Evolutionary conservation across 2,888 invertebrate genomes (phyloP).

Genomic region (Heliconius cydno): DNA sequence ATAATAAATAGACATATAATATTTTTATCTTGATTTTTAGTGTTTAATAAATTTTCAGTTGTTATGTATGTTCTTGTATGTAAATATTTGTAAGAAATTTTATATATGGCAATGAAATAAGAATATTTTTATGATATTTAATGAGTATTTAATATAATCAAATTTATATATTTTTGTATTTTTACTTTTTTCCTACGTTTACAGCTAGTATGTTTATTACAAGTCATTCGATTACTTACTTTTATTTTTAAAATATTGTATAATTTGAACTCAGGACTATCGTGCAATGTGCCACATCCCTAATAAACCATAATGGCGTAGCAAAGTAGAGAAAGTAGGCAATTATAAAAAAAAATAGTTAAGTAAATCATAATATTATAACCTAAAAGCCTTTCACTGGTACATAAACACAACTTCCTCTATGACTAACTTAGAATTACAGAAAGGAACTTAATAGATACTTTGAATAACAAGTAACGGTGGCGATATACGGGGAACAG

Average conservation of each 20-base stretch:
- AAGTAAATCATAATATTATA: not conserved
- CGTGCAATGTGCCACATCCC: not conserved
- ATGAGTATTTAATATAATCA: no score
- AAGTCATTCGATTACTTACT: not conserved
- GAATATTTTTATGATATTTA: no score
- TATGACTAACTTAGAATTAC: slow-evolving; percentile 19
- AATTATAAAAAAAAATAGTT: not conserved
- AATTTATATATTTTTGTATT: no score
- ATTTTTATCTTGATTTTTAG: no score
- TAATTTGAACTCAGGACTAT: not conserved
- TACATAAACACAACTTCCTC: slow-evolving; percentile 27
- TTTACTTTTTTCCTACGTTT: no score
- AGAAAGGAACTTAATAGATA: slow-evolving; percentile 30
- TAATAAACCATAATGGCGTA: not conserved
- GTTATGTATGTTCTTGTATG: no score
- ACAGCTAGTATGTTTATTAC: no score
- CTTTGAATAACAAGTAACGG: slow-evolving; percentile 41
- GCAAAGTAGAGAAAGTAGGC: not conserved
- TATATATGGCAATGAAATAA: not conserved
- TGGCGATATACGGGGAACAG: slow-evolving; percentile 41
- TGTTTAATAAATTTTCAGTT: no score
- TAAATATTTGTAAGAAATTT: not conserved
- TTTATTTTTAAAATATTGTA: not conserved
- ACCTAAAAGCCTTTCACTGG: not conserved
- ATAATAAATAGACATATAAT: no score